Evolutionary conservation across 2,797 vertebrate species (phyloP).

Genomic region (Microcaecilia unicolor): DNA sequence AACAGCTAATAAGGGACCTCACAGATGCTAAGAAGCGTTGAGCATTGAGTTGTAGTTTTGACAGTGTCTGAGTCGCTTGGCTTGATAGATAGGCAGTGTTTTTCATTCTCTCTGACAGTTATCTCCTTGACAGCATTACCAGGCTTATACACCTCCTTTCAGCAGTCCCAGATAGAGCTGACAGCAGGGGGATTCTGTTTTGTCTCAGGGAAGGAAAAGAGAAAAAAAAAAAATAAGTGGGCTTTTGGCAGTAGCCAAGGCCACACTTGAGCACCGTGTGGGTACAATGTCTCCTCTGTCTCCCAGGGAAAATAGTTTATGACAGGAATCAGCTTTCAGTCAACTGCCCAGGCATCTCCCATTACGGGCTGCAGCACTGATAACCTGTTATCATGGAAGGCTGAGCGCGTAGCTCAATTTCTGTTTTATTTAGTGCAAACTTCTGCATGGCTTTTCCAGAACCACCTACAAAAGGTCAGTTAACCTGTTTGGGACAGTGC

Average conservation of each 20-base stretch:
- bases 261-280: conserved; percentile 53
- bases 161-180: conserved; percentile 49
- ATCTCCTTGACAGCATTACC: conserved; percentile 50
- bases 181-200: conserved; percentile 57
- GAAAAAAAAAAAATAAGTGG: conserved; percentile 48
- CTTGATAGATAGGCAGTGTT: conserved; percentile 45
- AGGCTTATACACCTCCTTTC: conserved; percentile 54
- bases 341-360: conserved; percentile 51
- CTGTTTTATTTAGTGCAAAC: too few species aligned
- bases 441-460: too few species aligned
- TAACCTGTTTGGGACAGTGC: too few species aligned
- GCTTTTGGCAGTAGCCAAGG: conserved; percentile 54
- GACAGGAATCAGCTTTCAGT: conserved; percentile 73
- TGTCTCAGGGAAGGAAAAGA: conserved; percentile 43
- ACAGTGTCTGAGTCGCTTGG: conserved; percentile 41
- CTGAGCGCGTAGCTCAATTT: conserved; percentile 23
- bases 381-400: conserved; percentile 40
- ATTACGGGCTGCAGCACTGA: conserved; percentile 40
- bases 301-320: conserved; percentile 56
- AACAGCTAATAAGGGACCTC: conserved; percentile 23
- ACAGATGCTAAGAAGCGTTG: conserved; percentile 51
- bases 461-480: too few species aligned
- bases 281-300: conserved; percentile 68
- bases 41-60: conserved; percentile 59
- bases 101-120: conserved; percentile 56